Base-by-base conservation (phyloP, 1,140 invertebrate genomes). In the Formica exsecta region DNA sequence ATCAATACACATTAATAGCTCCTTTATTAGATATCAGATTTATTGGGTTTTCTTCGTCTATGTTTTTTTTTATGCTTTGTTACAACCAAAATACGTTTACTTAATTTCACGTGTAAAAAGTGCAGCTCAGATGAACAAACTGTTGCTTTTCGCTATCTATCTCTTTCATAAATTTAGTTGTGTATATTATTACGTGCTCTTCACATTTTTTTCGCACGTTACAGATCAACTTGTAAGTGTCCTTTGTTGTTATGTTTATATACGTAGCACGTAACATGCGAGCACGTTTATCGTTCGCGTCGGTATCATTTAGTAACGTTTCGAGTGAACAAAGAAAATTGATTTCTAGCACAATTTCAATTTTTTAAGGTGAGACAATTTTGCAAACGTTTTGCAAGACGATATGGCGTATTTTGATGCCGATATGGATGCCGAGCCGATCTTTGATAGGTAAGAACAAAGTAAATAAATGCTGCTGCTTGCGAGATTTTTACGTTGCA, bases 361-460 rank as follows among this genome's bases (percentile, higher is more conserved):
- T 66, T 11, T 4, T 11, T 66, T 22, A 61, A 22, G 25, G 25
- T 7, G 59, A n/a, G 7, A 13, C 2, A 19, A 13, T 9, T 54
- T 73, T 44, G 25, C 9, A 19, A 19, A 6, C 1, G 16, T 44
- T 44, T 4, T 29, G 25, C 25, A 59, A 54, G 36, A 4, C 13
- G 6, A 59, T 13, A 75, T 61, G 73, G 36, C 54, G 7, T 1
- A 61, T 25, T 25, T 11, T 1, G 44, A 32, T 16, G 2, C 22
- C 5, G 54, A 75, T 38, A 11, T 11, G 3, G 16, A 75, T 5
- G 7, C 32, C 11, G 51, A 38, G 1, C 51, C 22, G 9, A 6
- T 3, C 22, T 13, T 25, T 61, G 73, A 75, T 41, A 38, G 54
- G 73, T 75, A 61, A 75, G 51, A 59, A 61, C 13, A 19, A 75